Evolutionary conservation across 2,113 vertebrate species (phyloP).

Genomic region (Python bivittatus): DNA sequence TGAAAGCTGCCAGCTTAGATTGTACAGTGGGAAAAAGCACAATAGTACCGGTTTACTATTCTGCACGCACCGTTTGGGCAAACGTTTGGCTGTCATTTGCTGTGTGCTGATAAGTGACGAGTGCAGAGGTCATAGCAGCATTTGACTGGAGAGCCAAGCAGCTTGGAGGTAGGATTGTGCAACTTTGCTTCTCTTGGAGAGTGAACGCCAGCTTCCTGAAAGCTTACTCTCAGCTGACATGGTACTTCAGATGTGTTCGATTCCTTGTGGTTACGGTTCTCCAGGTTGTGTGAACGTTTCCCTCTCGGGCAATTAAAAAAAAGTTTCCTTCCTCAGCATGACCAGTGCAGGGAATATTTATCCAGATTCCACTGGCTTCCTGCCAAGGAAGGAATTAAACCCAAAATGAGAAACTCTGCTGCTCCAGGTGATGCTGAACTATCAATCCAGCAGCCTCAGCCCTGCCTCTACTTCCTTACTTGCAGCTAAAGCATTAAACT

Average conservation of each 20-base stretch:
- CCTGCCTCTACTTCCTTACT: not conserved
- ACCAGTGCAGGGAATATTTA: not conserved
- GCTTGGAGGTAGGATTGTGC: not conserved
- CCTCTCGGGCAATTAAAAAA: not conserved
- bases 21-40: rapidly evolving
- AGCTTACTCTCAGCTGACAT: not conserved
- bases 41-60: not conserved
- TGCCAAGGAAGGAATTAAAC: not conserved
- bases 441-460: not conserved
- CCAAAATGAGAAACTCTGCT: not conserved
- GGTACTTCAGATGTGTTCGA: not conserved
- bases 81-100: not conserved
- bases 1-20: not conserved
- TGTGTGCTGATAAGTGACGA: not conserved
- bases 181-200: not conserved
- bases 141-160: not conserved
- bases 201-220: not conserved
- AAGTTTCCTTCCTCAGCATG: not conserved
- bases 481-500: too few species aligned
- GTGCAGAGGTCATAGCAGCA: too few species aligned
- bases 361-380: not conserved
- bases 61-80: not conserved
- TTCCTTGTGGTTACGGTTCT: not conserved
- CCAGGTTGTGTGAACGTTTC: not conserved
- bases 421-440: not conserved